Conservation (phyloP, 2,113 vertebrate genomes). For the Microtus montanus region DNA sequence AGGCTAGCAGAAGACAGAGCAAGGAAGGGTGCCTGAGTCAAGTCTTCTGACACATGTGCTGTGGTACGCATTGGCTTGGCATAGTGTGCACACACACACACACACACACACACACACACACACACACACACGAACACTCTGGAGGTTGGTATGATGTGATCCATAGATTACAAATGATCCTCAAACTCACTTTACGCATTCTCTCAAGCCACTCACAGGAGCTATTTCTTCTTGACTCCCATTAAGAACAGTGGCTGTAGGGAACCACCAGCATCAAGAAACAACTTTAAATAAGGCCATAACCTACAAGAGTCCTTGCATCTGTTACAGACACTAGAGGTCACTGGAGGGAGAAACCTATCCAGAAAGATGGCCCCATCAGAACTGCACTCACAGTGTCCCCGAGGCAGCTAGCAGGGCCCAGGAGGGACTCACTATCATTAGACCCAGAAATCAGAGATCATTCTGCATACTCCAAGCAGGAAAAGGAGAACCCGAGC, state of each 20-base stretch:
- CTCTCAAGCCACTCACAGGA: neutral
- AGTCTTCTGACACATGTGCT: too few species aligned
- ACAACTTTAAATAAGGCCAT: neutral
- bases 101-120: neutral
- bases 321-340: neutral
- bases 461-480: neutral
- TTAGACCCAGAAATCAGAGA: neutral
- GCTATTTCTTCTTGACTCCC: neutral
- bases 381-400: neutral
- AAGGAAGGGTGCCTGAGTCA: neutral
- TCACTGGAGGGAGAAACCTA: fast-evolving
- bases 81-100: neutral
- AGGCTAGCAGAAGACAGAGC: neutral
- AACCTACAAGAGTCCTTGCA: fast-evolving
- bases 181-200: too few species aligned
- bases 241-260: neutral
- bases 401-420: fast-evolving
- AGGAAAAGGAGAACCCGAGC: neutral
- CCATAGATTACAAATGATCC: neutral
- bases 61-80: neutral
- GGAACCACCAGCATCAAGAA: too few species aligned
- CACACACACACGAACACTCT: neutral
- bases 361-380: fast-evolving
- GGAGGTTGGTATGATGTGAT: neutral
- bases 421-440: fast-evolving